Conservation (phyloP, 1,140 invertebrate species). For the Eumeta japonica region DNA sequence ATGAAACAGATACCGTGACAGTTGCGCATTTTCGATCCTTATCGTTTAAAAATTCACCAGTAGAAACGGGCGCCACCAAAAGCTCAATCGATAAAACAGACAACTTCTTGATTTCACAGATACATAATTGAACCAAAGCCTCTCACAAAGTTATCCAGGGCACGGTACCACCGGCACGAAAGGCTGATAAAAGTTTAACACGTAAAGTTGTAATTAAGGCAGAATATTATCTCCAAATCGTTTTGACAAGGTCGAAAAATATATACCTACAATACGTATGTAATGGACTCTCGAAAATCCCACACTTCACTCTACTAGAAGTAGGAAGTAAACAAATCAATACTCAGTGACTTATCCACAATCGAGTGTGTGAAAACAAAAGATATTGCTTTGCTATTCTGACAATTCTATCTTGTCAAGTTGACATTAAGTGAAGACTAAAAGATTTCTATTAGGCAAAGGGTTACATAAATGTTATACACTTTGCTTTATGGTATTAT, state of each 20-base stretch:
- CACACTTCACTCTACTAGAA: conserved; percentile 24
- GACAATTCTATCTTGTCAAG: too few species aligned
- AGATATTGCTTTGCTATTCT: conserved; percentile 17
- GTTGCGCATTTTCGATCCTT: conserved; percentile 36
- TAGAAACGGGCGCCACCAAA: conserved; percentile 26
- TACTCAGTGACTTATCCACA: too few species aligned
- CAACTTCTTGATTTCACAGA: conserved; percentile 19
- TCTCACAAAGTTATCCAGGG: conserved; percentile 30
- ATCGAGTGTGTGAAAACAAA: conserved; percentile 13
- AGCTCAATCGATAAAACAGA: conserved; percentile 46
- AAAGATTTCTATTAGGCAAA: too few species aligned
- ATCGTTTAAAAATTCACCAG: conserved; percentile 20
- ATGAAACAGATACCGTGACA: conserved; percentile 24
- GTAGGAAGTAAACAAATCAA: conserved; percentile 55
- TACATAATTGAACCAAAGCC: conserved; percentile 37
- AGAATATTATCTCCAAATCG: conserved; percentile 45
- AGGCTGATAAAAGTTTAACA: conserved; percentile 40
- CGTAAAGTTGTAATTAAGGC: conserved; percentile 46
- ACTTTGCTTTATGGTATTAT: too few species aligned
- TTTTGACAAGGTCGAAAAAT: conserved; percentile 43
- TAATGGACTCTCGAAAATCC: conserved; percentile 28
- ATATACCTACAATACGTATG: conserved; percentile 32
- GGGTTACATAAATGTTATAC: too few species aligned
- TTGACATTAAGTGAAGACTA: too few species aligned
- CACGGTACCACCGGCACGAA: conserved; percentile 34